Conservation (phyloP, 1,140 invertebrate species). For the Sarcophaga bullata region DNA sequence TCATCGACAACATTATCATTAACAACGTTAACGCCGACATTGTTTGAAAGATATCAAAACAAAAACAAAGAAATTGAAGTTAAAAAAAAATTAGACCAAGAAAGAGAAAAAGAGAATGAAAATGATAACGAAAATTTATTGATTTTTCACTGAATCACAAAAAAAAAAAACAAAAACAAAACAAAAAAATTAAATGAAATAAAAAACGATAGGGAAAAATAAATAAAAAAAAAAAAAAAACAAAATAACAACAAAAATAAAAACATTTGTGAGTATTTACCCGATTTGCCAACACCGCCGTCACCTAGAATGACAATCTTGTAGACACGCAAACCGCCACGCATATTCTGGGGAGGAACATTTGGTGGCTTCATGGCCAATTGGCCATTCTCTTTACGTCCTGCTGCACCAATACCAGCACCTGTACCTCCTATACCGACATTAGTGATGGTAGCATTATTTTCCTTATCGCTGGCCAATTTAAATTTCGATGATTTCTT, state of each 20-base stretch:
- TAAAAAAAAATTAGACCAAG: conserved; percentile 20
- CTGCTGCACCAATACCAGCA: background rate
- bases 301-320: conserved; percentile 87
- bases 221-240: conserved; percentile 48
- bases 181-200: conserved; percentile 10
- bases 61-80: conserved; percentile 27
- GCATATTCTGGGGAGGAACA: conserved; percentile 65
- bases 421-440: background rate
- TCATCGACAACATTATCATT: background rate
- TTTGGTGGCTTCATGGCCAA: conserved; percentile 47
- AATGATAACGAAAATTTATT: conserved; percentile 37
- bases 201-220: no score
- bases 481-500: conserved; percentile 56
- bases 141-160: conserved; percentile 26
- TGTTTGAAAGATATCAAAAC: conserved; percentile 12
- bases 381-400: conserved; percentile 46
- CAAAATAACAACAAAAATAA: conserved; percentile 52
- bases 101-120: conserved; percentile 7
- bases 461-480: conserved; percentile 20
- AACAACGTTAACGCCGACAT: background rate
- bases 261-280: conserved; percentile 59
- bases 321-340: conserved; percentile 79
- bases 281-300: conserved; percentile 85
- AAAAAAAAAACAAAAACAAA: no score
- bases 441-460: conserved; percentile 35